phyloP scores from a whole-genome alignment of 2,888 invertebrate genomes.

The Synergus japonicus region DNA sequence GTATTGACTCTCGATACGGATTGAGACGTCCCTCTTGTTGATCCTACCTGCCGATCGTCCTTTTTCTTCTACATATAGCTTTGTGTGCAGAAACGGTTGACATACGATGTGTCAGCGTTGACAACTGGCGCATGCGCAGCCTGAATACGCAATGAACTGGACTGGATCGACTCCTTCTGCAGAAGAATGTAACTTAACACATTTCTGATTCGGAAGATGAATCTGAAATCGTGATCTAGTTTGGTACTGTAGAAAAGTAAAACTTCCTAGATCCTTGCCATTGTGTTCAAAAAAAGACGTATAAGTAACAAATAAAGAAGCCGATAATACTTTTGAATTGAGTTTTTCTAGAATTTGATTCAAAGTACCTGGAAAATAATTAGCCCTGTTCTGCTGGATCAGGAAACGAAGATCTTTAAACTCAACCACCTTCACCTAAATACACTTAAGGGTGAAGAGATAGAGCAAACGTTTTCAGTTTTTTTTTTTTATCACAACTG shows the following conservation, averaged over 20 bases:
- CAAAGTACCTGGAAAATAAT: neutral
- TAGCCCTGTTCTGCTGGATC: neutral
- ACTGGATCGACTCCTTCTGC: conserved; percentile 46
- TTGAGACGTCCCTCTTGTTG: conserved; percentile 69
- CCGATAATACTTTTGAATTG: neutral
- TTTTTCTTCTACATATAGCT: conserved; percentile 65
- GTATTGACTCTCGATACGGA: conserved; percentile 68
- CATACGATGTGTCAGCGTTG: conserved; percentile 77
- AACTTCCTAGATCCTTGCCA: neutral
- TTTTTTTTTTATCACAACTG: neutral
- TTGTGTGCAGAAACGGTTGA: conserved; percentile 75
- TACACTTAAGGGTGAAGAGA: neutral
- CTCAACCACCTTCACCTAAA: conserved; percentile 34
- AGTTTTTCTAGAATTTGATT: neutral
- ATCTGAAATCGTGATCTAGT: neutral
- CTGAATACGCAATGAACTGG: conserved; percentile 76
- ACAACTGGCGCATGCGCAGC: conserved; percentile 77
- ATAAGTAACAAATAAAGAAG: neutral
- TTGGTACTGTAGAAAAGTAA: neutral
- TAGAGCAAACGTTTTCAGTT: conserved; percentile 23
- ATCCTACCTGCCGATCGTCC: conserved; percentile 57
- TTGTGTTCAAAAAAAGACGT: no score
- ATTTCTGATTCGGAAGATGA: conserved; percentile 6
- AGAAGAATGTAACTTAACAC: conserved; percentile 52
- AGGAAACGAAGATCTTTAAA: conserved; percentile 16